Evolutionary conservation across 2,113 vertebrate species (phyloP), one percentile per base, ranked within the genome.

Genomic region (Gila orcuttii): DNA sequence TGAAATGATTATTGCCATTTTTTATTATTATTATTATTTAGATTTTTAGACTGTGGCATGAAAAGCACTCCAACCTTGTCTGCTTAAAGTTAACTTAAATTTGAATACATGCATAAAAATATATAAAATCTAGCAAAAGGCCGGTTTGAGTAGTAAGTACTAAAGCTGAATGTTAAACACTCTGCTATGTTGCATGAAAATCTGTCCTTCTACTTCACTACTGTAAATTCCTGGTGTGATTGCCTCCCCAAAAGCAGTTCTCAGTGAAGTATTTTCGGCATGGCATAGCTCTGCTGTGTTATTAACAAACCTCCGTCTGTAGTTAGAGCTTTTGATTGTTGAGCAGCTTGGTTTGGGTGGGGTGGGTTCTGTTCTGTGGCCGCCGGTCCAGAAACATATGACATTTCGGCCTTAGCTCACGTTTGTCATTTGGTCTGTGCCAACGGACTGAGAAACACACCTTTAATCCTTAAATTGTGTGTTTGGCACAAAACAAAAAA

Each of bases 221-320:
- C 84, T 79, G 84, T 86, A 84, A 88, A 75, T 79, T 47, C 84
- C 64, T 86, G 76, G 88, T 89, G 85, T 88, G 89, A 89, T 91
- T 90, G 92, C 87, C 59, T 88, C 83, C 86, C 86, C 74, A 89
- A 36, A 91, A 90, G 75, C 89, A 87, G 90, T 91, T 92, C 92
- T 93, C 89, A 87, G 91, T 90, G 91, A 92, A 92, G 91, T 95
- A 95, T 95, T 95, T 95, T 93, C 74, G 87, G 93, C 88, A 90
- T 64, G 76, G 59, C 60, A 23, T 21, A 73, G 84, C 88, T 60
- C 85, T 85, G 87, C 90, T 90, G 90, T 95, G 93, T 95, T 90
- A 95, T 95, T 95, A 95, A 74, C 86, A 84, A 73, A 68, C n/a
- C 89, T 81, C 42, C 39, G 84, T 94, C 94, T 94, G 91, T 95